Evolutionary conservation across 2,797 vertebrate genomes (phyloP).

Genomic region (Phaenicophaeus curvirostris): DNA sequence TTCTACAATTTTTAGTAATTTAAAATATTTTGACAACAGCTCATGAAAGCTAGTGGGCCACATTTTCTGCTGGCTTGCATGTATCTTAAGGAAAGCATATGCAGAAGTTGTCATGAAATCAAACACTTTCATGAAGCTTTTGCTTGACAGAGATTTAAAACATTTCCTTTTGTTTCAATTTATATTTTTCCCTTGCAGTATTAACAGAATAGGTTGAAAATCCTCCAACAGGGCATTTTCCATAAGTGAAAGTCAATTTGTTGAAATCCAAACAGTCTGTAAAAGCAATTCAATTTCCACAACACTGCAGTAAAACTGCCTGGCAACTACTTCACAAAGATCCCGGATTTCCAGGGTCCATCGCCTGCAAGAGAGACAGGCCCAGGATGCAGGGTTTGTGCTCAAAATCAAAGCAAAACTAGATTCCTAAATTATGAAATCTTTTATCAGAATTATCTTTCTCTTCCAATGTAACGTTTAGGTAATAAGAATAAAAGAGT

Average conservation of each 20-base stretch:
- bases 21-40: neutral
- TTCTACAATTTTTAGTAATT: neutral
- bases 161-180: neutral
- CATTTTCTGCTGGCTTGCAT: neutral
- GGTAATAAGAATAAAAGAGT: neutral
- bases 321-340: neutral
- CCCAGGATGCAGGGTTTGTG: neutral
- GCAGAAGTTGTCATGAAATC: neutral
- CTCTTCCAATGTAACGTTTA: neutral
- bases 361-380: fast-evolving
- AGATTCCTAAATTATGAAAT: neutral
- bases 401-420: neutral
- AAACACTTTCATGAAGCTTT: neutral
- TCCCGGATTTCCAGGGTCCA: neutral
- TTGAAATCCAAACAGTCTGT: constrained; percentile 1
- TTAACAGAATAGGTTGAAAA: constrained; percentile 29
- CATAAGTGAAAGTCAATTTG: neutral
- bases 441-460: neutral
- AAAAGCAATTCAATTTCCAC: constrained; percentile 23
- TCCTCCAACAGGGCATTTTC: neutral
- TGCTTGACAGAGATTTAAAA: neutral
- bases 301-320: neutral
- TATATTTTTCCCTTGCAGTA: neutral
- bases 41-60: neutral
- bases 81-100: neutral